phyloP scores from a whole-genome alignment of 2,888 invertebrate genomes.

The Scaptomyza reducta region DNA sequence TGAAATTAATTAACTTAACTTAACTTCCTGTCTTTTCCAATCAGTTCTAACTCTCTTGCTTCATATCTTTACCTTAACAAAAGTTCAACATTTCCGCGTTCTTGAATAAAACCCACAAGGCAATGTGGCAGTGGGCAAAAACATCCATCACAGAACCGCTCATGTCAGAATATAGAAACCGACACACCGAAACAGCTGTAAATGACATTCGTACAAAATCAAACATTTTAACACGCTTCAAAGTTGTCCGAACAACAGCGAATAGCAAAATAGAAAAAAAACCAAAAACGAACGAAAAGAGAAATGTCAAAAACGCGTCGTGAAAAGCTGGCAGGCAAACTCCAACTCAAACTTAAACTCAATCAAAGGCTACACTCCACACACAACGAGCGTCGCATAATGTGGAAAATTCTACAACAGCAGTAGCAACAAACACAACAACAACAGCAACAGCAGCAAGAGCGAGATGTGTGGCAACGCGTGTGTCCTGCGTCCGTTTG shows the following conservation, averaged over 20 bases:
- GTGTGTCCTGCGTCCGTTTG: constrained; percentile 71
- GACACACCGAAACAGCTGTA: constrained; percentile 69
- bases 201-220: constrained; percentile 77
- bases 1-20: neutral
- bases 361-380: constrained; percentile 69
- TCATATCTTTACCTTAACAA: neutral
- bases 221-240: constrained; percentile 79
- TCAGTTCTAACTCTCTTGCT: too few relatives aligned
- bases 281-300: constrained; percentile 16
- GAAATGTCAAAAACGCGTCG: constrained; percentile 71
- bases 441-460: constrained; percentile 32
- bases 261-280: constrained; percentile 35
- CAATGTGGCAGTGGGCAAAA: constrained; percentile 21
- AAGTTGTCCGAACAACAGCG: constrained; percentile 54
- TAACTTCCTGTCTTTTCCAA: neutral
- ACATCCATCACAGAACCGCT: constrained; percentile 52
- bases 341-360: constrained; percentile 54
- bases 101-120: constrained; percentile 7
- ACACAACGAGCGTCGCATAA: constrained; percentile 63
- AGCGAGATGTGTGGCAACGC: constrained; percentile 51
- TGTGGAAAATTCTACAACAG: constrained; percentile 64
- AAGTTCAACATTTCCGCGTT: neutral
- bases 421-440: constrained; percentile 34
- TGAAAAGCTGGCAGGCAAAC: constrained; percentile 67
- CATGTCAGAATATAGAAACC: constrained; percentile 41